Evolutionary conservation across 2,113 vertebrate species (phyloP), one percentile per base, ranked within the genome.

Genomic region (Cairina moschata): DNA sequence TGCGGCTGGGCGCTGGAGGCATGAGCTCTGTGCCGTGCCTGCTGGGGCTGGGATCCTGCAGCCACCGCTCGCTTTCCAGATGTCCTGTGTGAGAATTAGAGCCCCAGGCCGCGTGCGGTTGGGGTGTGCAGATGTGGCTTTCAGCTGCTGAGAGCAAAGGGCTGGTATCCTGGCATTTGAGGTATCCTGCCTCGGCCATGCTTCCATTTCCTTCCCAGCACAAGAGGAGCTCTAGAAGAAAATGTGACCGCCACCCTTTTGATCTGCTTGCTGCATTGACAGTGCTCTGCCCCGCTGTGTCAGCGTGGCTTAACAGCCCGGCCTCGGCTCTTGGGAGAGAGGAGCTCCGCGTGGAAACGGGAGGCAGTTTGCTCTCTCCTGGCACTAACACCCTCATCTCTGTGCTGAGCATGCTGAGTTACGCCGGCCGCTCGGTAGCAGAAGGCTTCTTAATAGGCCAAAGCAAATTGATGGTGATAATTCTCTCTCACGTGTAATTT

Each of bases 121-220:
- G 79, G 58, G 71, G 36, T 82, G 83, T 9, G 34, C 90, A 85
- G 90, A 95, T 96, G 88, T 89, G 92, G 59, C 54, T 94, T 92
- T 85, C 74, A 85, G 88, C 92, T 95, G 81, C 52, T 91, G 83
- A 31, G 82, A 88, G 86, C 58, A 36, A 92, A 87, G 82, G 80
- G 62, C 80, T 92, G 86, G 36, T 79, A 84, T 65, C 83, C 69
- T 91, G 86, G 74, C 71, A 63, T 96, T 77, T 90, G 88, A 86
- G 83, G 65, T 65, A 56, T 91, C 76, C 75, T 77, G 58, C 83
- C 59, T 89, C 32, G 62, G 71, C 86, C 91, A 69, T 15, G 36
- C 29, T 52, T 85, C 80, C 55, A 32, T 96, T 96, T 96, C 89
- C 86, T 92, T 28, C 77, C 44, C 54, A 69, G 73, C 83, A 84